Evolutionary conservation across 1,140 invertebrate genomes (phyloP), one percentile per base, ranked within the genome.

Genomic region (Hypsibius dujardini): DNA sequence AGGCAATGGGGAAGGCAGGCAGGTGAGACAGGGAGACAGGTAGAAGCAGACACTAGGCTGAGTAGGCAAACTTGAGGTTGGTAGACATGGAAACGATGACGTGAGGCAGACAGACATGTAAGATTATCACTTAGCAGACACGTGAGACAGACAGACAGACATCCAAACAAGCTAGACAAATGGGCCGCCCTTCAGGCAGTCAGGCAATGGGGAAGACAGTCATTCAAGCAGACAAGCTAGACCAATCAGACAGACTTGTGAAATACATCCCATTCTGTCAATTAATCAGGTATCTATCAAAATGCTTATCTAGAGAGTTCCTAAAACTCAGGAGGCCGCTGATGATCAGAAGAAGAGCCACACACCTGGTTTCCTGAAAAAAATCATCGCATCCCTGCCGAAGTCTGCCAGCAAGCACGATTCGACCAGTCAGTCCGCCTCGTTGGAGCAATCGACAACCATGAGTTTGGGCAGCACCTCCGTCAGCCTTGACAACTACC

Each of bases 401-500:
- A 56, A 56, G n/a, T 56, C 50, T n/a, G 50, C 50, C 50, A 56
- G n/a, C 50, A 56, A 56, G n/a, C 50, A 56, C 50, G 50, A 7
- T n/a, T 7, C 7, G 7, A n/a, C 50, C n/a, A 7, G 7, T n/a
- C 7, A 7, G 7, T n/a, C 50, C 50, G 50, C 50, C 50, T 56
- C 50, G 7, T 7, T 7, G 7, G 50, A 56, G 50, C 50, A 7
- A 56, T 7, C 50, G 7, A 56, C 7, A 7, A n/a, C n/a, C 50
- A 56, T 56, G 50, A 56, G 50, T 56, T n/a, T 56, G 50, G 50
- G 50, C 50, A 56, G 50, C 50, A n/a, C n/a, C 50, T 7, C 50
- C n/a, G 7, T 56, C 50, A 56, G n/a, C 50, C 7, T 56, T 7
- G 50, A 56, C 50, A 56, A 56, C 50, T 56, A 56, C 50, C 7